Base-by-base conservation (phyloP, 2,888 invertebrate genomes). In the Epirrhoe tristata region DNA sequence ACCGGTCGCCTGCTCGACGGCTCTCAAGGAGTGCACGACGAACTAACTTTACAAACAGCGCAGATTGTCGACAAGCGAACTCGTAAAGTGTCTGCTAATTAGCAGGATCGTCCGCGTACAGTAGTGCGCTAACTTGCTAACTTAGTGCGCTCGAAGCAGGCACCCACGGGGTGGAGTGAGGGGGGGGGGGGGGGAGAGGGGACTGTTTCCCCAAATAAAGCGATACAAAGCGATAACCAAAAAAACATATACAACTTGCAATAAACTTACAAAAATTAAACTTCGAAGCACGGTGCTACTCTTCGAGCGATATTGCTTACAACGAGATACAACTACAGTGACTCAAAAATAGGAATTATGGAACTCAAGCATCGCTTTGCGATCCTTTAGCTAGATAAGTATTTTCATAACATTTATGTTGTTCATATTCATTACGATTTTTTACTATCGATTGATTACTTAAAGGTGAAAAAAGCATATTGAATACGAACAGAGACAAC, bases 261-360 rank as follows among this genome's bases (percentile, higher is more conserved):
- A 67, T 68, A 67, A 72, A 74, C 71, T 69, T 71, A 74, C 59
- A 65, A 70, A 64, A 72, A 63, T 52, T 48, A 69, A 70, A 71
- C 58, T 71, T 69, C 57, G 66, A 63, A 65, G 71, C 50, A 64
- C 60, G 71, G 66, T 69, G 67, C 62, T 65, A 70, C 66, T 62
- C 67, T 69, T 60, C 64, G 63, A 66, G 67, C 62, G 68, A 65
- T 46, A 69, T 65, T 58, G 68, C 70, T 73, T 71, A 74, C 54
- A 70, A 64, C 67, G 67, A 74, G 55, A 60, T 69, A 74, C 61
- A 69, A 67, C 74, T 74, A 74, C 67, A 63, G 70, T 73, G 74
- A 74, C 74, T 74, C 71, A 63, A 69, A 64, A 65, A 70, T 74
- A 74, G 71, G 74, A 74, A 74, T 74, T 71, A 70, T 72, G 63